Conservation (phyloP, 2,113 vertebrate genomes). For the Brachyhypopomus gauderio region DNA sequence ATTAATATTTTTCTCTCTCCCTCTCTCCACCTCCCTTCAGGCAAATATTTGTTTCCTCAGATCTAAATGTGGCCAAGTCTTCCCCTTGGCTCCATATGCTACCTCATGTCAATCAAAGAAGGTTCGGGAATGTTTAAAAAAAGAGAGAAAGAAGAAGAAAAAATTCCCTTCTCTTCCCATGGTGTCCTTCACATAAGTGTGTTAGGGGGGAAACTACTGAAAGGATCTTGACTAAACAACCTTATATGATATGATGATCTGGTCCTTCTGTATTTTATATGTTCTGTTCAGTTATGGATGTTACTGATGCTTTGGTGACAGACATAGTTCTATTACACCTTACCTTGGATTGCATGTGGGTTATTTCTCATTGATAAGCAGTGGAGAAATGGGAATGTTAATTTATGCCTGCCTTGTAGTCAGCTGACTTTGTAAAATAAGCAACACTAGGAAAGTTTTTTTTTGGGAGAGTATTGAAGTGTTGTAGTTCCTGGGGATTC, state of each 20-base stretch:
- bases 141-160: conserved; percentile 20
- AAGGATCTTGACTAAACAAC: background rate
- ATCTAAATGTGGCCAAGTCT: conserved; percentile 94
- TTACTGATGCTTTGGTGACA: background rate
- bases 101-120: conserved; percentile 90
- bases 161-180: conserved; percentile 38
- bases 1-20: conserved; percentile 84
- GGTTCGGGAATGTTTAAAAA: conserved; percentile 81
- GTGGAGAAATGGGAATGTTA: background rate
- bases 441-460: background rate
- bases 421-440: background rate
- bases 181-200: conserved; percentile 24
- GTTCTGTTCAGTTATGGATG: background rate
- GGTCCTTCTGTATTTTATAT: background rate
- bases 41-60: conserved; percentile 97
- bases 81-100: conserved; percentile 88
- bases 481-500: background rate
- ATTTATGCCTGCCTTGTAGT: background rate
- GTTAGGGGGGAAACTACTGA: background rate
- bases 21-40: conserved; percentile 76
- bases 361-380: background rate
- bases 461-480: background rate
- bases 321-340: background rate
- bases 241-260: background rate
- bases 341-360: background rate